Conservation (phyloP, 2,888 invertebrate genomes). For the Cheiracanthium punctorium region DNA sequence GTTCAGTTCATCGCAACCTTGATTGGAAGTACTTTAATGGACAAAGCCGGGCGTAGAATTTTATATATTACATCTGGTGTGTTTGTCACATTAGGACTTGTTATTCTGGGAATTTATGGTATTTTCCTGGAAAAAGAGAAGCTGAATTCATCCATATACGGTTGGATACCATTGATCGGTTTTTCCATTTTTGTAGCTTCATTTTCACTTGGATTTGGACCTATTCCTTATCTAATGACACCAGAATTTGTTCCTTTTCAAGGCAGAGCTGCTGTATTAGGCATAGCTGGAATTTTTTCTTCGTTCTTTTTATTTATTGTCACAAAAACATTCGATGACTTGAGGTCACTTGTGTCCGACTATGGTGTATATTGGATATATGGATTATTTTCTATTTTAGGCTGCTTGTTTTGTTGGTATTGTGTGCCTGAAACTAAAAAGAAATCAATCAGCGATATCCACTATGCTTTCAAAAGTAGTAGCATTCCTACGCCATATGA, state of each 20-base stretch:
- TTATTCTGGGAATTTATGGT: conserved; percentile 74
- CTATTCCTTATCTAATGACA: conserved; percentile 77
- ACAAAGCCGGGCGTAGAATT: conserved; percentile 75
- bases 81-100: conserved; percentile 74
- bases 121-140: neutral
- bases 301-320: conserved; percentile 68
- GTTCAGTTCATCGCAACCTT: conserved; percentile 76
- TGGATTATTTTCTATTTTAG: conserved; percentile 74
- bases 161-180: conserved; percentile 74
- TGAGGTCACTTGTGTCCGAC: conserved; percentile 35
- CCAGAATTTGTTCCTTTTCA: conserved; percentile 79
- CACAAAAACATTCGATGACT: conserved; percentile 81
- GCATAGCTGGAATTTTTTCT: conserved; percentile 61
- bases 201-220: conserved; percentile 77
- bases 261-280: conserved; percentile 50
- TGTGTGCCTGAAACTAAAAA: conserved; percentile 77
- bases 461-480: conserved; percentile 5
- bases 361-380: conserved; percentile 76
- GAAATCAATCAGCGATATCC: conserved; percentile 27
- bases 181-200: conserved; percentile 75
- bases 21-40: conserved; percentile 75
- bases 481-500: neutral
- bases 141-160: conserved; percentile 23
- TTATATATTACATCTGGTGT: conserved; percentile 75
- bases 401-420: conserved; percentile 74